These are phyloP conservation scores for Eumerus sabulonum DNA, from an alignment of 2,888 invertebrate species.

Conservation along the genomic window DNA sequence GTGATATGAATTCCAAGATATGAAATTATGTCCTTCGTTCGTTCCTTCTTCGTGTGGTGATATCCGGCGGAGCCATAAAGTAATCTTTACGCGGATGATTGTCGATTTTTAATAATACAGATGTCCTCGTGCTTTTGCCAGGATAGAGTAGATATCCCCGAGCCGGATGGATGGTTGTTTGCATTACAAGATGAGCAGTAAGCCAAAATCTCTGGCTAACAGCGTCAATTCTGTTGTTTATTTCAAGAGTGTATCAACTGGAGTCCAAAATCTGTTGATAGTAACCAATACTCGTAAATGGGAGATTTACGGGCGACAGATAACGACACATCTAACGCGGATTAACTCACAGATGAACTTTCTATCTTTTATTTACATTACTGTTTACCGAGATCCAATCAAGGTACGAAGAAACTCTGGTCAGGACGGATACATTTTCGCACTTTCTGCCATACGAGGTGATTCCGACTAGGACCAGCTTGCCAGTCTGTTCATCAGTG, in stretches of 20 bases:
- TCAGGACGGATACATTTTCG: slow-evolving; percentile 77
- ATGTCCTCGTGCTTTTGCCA: background rate
- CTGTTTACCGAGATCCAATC: slow-evolving; percentile 76
- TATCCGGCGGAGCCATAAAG: slow-evolving; percentile 13
- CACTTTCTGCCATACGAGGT: slow-evolving; percentile 77
- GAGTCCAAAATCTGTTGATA: too few species aligned
- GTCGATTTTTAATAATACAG: slow-evolving; percentile 48
- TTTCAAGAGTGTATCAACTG: too few species aligned
- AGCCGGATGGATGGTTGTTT: slow-evolving; percentile 25
- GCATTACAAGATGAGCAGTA: background rate
- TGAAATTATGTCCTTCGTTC: slow-evolving; percentile 55
- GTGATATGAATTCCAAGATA: slow-evolving; percentile 55
- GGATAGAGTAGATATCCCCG: too few species aligned
- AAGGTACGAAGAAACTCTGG: slow-evolving; percentile 76
- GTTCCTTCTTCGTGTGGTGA: slow-evolving; percentile 25
- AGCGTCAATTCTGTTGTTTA: too few species aligned
- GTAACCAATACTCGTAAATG: too few species aligned
- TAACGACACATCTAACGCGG: too few species aligned
- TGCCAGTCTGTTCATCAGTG: slow-evolving; percentile 73
- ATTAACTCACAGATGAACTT: too few species aligned
- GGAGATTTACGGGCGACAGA: too few species aligned
- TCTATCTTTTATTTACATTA: too few species aligned
- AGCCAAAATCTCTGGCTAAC: too few species aligned
- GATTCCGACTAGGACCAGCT: slow-evolving; percentile 75
- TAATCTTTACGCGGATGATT: slow-evolving; percentile 27